Conservation (phyloP, 2,113 vertebrate species). For the Tapirus terrestris region DNA sequence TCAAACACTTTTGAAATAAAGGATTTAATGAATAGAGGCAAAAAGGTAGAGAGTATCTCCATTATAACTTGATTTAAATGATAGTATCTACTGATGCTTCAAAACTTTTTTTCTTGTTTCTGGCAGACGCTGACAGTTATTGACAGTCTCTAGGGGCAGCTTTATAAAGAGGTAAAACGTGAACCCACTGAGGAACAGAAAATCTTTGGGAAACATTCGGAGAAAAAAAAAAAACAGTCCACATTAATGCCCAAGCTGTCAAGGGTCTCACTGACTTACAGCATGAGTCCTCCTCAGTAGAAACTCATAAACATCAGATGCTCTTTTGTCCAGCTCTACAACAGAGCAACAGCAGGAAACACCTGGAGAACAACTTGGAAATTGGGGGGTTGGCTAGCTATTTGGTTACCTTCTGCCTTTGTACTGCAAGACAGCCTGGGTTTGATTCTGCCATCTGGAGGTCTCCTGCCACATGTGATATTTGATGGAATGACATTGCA, state of each 20-base stretch:
- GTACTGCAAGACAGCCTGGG: background rate
- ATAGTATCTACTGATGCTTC: background rate
- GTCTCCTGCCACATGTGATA: background rate
- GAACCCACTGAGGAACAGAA: constrained; percentile 17
- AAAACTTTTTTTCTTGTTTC: constrained; percentile 9
- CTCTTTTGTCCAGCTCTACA: constrained; percentile 27
- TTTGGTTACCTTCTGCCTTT: constrained; percentile 47
- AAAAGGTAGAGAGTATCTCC: background rate
- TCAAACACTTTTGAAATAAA: constrained; percentile 13
- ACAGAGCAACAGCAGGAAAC: constrained; percentile 23
- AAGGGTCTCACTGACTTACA: constrained; percentile 44
- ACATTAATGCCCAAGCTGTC: constrained; percentile 43
- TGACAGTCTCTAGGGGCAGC: background rate
- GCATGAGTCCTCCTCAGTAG: background rate
- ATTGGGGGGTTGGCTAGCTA: background rate
- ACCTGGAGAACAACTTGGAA: constrained; percentile 23
- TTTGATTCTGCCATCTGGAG: constrained; percentile 37
- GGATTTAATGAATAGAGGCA: background rate
- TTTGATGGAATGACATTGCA: constrained; percentile 6
- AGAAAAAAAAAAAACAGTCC: background rate
- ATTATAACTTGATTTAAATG: constrained; percentile 27
- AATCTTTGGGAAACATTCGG: constrained; percentile 31
- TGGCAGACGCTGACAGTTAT: constrained; percentile 8
- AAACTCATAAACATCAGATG: constrained; percentile 51
- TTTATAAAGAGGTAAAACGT: background rate